Evolutionary conservation across 2,113 vertebrate genomes (phyloP), one percentile per base, ranked within the genome.

Genomic region (Istiophorus platypterus): DNA sequence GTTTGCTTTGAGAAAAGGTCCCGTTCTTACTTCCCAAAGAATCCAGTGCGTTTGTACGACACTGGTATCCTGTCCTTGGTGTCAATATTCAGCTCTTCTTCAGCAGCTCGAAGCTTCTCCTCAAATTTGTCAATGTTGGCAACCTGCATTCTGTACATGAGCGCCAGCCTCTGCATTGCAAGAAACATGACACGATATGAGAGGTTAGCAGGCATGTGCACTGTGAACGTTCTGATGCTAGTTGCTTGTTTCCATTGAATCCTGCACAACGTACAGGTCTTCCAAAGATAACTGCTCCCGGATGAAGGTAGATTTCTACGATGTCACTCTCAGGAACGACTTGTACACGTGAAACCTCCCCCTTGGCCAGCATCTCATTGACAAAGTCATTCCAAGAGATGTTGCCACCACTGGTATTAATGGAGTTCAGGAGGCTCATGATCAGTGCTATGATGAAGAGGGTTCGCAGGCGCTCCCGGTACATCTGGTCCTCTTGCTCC

Each of bases 361-460:
- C 98, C 86, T 99, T 99, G 0, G 97, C 96, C 93, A 99, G 89
- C 97, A 99, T 99, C 94, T 99, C 98, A 0, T 96, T 95, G 62
- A 99, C 96, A 88, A 99, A 99, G 90, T 99, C 97, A 2, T 94
- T 98, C 98, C 98, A 99, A 57, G 98, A 99, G 78, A 99, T 97
- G 94, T 77, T 98, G 27, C 95, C 95, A 0, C 95, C 96, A 0
- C 95, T 96, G 87, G 89, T 82, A 85, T 94, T 76, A 17, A 95
- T 86, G 11, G 88, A 89, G 75, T 96, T 97, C 47, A 97, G 76
- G 78, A 98, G 66, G 88, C 94, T 95, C 93, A 98, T 95, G 76
- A 98, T 9, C 17, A 97, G 26, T 0, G 96, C 96, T 0, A 99
- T 88, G 73, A 99, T 63, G 22, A 99, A 91, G 22, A 99, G 94